phyloP scores from a whole-genome alignment of 2,113 vertebrate species.

The Phylloscopus whistleri region DNA sequence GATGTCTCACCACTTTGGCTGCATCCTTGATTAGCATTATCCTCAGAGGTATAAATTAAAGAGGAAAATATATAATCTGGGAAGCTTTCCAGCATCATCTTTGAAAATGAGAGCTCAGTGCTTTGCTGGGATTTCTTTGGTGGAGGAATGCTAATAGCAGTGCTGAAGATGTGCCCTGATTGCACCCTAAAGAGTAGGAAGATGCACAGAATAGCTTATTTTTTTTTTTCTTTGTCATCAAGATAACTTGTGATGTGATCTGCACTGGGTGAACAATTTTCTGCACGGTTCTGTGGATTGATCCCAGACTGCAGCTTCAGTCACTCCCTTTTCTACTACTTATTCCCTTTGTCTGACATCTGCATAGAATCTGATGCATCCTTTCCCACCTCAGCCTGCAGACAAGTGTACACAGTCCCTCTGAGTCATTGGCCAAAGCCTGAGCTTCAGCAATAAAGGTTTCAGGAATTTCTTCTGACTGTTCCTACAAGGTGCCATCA shows the following conservation, averaged over 20 bases:
- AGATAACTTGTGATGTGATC: background rate
- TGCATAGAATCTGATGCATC: background rate
- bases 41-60: constrained; percentile 56
- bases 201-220: background rate
- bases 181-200: constrained; percentile 13
- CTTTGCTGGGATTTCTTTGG: constrained; percentile 21
- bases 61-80: constrained; percentile 52
- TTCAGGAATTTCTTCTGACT: background rate
- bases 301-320: background rate
- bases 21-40: constrained; percentile 41
- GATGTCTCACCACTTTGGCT: background rate
- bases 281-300: background rate
- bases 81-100: constrained; percentile 48
- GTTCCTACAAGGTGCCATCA: background rate
- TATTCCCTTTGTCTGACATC: background rate
- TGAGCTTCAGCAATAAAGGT: background rate
- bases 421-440: background rate
- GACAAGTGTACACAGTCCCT: background rate
- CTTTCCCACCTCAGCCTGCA: background rate
- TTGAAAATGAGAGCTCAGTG: constrained; percentile 33
- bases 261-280: background rate
- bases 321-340: background rate
- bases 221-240: background rate
- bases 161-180: constrained; percentile 17
- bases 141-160: constrained; percentile 7